Evolutionary conservation across 1,140 invertebrate genomes (phyloP), one percentile per base, ranked within the genome.

Genomic region (Ceratina australensis): DNA sequence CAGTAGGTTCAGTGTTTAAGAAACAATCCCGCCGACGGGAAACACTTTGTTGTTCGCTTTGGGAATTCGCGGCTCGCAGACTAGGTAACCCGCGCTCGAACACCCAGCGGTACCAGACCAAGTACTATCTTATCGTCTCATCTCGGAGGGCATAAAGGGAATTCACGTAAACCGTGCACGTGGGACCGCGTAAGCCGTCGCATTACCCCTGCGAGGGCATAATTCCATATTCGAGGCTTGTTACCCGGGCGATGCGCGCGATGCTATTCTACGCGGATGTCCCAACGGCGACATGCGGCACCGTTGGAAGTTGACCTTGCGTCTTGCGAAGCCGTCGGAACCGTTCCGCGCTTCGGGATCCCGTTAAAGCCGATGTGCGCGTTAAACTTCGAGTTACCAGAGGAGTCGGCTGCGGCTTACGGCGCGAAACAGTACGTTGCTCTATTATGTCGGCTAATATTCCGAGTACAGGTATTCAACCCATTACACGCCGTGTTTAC

Each of bases 331-430:
- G 71, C 60, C 72, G 56, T 69, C 64, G 63, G 60, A 63, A 78
- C 18, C 71, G 73, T 59, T 73, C 68, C 18, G 59, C 72, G 61
- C n/a, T 72, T 57, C 50, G 42, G 20, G 33, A 28, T 57, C 33
- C 72, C 28, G 84, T 85, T 80, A 85, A 81, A 79, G 79, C 74
- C 57, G 72, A 81, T 81, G 57, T 64, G 33, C 66, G 67, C 65
- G 57, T 78, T 42, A 81, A 80, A 85, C 66, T 79, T 75, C 60
- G 73, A 18, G 63, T 71, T 73, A 77, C 3, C 5, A 10, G 33
- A 42, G 33, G 52, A 54, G 52, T 54, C n/a, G 16, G 80, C 76
- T 68, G 71, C 28, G 68, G 20, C 28, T 73, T 54, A 54, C 72
- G 54, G 15, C 28, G 10, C 49, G 61, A 64, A 33, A 52, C 28